Base-by-base conservation (phyloP, 2,113 vertebrate species). In the Heterochromis multidens region DNA sequence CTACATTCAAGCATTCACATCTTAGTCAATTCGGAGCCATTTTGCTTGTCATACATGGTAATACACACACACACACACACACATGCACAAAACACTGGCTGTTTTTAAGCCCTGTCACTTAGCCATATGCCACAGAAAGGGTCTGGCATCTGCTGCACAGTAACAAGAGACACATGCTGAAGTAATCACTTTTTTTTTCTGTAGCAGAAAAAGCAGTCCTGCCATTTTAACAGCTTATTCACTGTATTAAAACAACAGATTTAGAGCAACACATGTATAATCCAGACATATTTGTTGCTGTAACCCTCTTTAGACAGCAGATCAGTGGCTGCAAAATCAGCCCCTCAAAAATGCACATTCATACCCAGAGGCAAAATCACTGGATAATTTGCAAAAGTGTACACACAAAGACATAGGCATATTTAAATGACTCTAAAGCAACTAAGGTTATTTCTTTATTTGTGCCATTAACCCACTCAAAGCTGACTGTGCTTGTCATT, bases 21-120 rank as follows among this genome's bases (percentile, higher is more conserved):
- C 72, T 40, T 27, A 14, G 63, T 85, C 25, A 84, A 54, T 52
- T 27, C 21, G 35, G 49, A 74, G 63, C 85, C 70, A 80, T 70
- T 54, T 92, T 86, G 77, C 76, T 87, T 81, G 35, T 78, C 74
- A 58, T 58, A 82, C 27, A 76, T 8, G 7, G 4, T 80, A 83
- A 54, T 37, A 46, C 25, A 58, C 59, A 81, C 56, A 67, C 17
- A 77, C 77, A 84, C 72, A 77, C 57, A 59, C 60, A 82, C 56
- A 65, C 17, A 65, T 29, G 56, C 81, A 58, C 74, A 86, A 63
- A 77, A 8, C 90, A 90, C 92, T 79, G 83, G 92, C 85, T 83
- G 62, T 94, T 93, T 95, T 91, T 89, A 92, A 80, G 90, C 93
- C 84, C 85, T 94, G 93, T 94, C 95, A 95, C 91, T 95, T 89